Evolutionary conservation across 2,888 invertebrate genomes (phyloP), one percentile per base, ranked within the genome.

Genomic region (Drosophila atripex): DNA sequence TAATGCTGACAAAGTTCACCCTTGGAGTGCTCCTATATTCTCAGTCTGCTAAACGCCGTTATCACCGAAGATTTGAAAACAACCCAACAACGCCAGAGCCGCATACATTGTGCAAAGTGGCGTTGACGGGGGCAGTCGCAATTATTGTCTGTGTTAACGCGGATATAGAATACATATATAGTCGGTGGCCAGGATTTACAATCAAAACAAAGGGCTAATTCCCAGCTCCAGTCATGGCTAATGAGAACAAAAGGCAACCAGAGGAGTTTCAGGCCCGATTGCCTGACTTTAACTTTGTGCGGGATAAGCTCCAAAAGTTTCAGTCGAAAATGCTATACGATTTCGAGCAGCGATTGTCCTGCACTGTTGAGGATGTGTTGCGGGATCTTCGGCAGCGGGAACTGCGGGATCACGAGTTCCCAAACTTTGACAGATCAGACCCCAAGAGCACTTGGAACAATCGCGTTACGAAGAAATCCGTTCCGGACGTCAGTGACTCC

Each of bases 321-420:
- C 90, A 89, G 49, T 59, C 66, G 1, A 80, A 71, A 25, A 75
- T 90, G 30, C 25, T 90, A 43, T 58, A 72, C 46, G 91, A 91
- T 23, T 85, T 91, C 6, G 85, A 91, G 18, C 86, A 80, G 57
- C 89, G 91, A 18, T 78, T 92, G 25, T 80, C 85, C 14, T 77
- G 71, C 35, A 87, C 89, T 79, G 88, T 91, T 25, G 90, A 91
- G 58, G 90, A 90, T 51, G 76, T 91, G 8, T 56, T 91, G 43
- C 90, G 90, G 75, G 90, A 91, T 28, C 63, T 91, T 4, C 88
- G 88, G 0, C 84, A 88, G 51, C 86, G 88, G 56, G 88, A 91
- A 57, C 32, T 91, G 43, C 90, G 89, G 39, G 58, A 75, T 1
- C 79, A 88, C 35, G 91, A 90, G 71, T 91, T 91, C 58, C 88